Evolutionary conservation across 1,140 invertebrate species (phyloP).

Genomic region (Aethina tumida): DNA sequence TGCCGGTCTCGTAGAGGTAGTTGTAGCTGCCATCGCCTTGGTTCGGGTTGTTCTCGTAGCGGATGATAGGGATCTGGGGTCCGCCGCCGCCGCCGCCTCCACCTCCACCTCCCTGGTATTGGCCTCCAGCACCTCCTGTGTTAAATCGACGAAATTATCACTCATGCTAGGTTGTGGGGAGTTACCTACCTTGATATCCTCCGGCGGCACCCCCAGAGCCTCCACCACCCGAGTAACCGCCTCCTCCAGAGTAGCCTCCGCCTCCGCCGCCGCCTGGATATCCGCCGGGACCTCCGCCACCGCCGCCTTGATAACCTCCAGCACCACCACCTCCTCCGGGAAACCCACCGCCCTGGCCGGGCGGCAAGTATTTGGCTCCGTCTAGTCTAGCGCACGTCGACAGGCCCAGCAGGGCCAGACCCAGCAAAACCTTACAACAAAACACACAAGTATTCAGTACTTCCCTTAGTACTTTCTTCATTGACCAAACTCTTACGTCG

Average conservation of each 20-base stretch:
- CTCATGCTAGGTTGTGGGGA: too few species aligned
- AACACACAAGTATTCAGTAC: too few species aligned
- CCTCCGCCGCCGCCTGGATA: constrained; percentile 5
- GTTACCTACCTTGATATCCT: too few species aligned
- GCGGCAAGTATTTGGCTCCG: too few species aligned
- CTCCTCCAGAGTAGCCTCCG: constrained; percentile 8
- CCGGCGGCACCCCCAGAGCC: background rate
- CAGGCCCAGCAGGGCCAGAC: too few species aligned
- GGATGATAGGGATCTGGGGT: constrained; percentile 37
- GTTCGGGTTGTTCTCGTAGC: constrained; percentile 12
- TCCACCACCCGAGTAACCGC: constrained; percentile 1
- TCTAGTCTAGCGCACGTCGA: too few species aligned
- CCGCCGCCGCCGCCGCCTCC: constrained; percentile 2
- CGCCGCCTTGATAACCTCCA: constrained; percentile 8
- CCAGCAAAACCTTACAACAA: too few species aligned
- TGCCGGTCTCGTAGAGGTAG: constrained; percentile 47
- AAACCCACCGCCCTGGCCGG: constrained; percentile 4
- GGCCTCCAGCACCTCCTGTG: constrained; percentile 1
- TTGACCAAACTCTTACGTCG: too few species aligned
- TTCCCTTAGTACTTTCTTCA: too few species aligned
- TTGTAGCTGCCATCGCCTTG: constrained; percentile 35
- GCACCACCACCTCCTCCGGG: background rate
- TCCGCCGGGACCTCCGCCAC: constrained; percentile 4
- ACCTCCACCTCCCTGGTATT: constrained; percentile 7
- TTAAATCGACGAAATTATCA: too few species aligned